Conservation (phyloP, 2,113 vertebrate genomes). For the Prunella himalayana region DNA sequence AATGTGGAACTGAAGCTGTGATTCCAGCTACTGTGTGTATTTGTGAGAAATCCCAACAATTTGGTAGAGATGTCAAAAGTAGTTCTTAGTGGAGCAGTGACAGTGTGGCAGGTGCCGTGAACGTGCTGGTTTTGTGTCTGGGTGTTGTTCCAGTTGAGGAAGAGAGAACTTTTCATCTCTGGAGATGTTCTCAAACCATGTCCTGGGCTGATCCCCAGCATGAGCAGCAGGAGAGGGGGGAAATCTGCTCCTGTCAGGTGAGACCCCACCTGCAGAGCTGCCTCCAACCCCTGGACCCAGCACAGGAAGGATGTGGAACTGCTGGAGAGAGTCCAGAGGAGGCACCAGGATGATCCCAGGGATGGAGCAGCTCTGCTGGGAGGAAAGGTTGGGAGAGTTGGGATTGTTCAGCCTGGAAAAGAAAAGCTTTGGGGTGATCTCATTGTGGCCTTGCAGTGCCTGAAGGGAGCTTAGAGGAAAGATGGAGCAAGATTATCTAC, state of each 20-base stretch:
- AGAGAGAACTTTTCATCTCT: not conserved
- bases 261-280: not conserved
- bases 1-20: not conserved
- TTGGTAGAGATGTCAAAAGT: not conserved
- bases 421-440: not conserved
- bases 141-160: rapidly evolving
- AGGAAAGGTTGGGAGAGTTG: not conserved
- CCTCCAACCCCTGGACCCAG: not conserved
- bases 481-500: not conserved
- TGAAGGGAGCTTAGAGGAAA: not conserved
- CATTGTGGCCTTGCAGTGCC: not conserved
- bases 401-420: not conserved
- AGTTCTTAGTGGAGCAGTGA: not conserved
- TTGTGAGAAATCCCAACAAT: not conserved
- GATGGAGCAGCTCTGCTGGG: not conserved
- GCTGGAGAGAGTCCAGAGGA: not conserved
- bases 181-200: not conserved
- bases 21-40: not conserved
- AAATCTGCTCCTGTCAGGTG: not conserved
- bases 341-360: not conserved
- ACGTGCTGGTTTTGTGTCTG: not conserved
- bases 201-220: not conserved
- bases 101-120: not conserved
- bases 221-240: not conserved
- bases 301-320: not conserved